Evolutionary conservation across 1,140 invertebrate species (phyloP), one percentile per base, ranked within the genome.

Genomic region (Liolophura sinensis): DNA sequence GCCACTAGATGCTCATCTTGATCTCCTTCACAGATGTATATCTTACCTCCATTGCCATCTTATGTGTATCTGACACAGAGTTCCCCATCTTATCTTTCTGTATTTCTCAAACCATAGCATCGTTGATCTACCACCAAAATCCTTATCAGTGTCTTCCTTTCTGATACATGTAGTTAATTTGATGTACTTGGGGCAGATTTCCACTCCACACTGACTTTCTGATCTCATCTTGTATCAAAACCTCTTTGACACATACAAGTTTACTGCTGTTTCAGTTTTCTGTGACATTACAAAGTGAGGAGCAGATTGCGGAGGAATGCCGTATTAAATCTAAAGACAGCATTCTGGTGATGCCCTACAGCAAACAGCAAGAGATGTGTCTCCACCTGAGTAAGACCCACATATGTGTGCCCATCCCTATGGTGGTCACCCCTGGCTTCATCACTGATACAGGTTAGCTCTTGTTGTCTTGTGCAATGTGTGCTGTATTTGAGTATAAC

Each of bases 361-460:
- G 92, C 59, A 95, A 95, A 80, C 92, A 92, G 75, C 94, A 97
- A 82, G 95, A 98, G 85, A 91, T 96, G 60, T 96, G 95, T 78
- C 85, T 97, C 27, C 92, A 95, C 52, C 89, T 93, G 46, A 89
- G 91, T 71, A 92, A 95, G 75, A 93, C 94, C 0, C 92, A 97
- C 78, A 87, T 98, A 18, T 92, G 95, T 64, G 85, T 99, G 25
- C 93, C 96, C 11, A 94, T 98, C 80, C 96, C 96, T 1, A 86
- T 98, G 27, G 92, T 96, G 78, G 91, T 96, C 5, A 97, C 96
- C 3, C 96, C 96, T 46, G 91, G 93, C 31, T 99, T 98, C 85
- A 90, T 89, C 15, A 95, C 94, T 9, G 89, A 94, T 78, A 87
- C 93, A 75, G 90, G 91, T 92, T 86, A 84, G 78, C 73, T 49